Base-by-base conservation (phyloP, 2,113 vertebrate species). In the Anolis sagrei region DNA sequence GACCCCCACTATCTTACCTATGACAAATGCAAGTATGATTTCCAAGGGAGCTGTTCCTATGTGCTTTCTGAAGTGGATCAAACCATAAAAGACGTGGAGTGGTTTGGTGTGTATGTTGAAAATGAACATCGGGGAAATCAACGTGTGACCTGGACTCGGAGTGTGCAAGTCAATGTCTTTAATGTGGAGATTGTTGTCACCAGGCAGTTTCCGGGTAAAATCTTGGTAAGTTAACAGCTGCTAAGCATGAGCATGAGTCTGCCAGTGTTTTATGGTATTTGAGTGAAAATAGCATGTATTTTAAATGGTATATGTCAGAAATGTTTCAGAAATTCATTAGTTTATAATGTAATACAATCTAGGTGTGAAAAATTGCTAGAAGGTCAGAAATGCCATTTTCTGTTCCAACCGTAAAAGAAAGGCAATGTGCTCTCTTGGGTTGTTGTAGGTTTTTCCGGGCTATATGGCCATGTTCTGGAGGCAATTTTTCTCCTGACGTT, bases 11-110 rank as follows among this genome's bases (percentile, higher is more conserved):
- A 97, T 27, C 83, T 94, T 87, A 97, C 94, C 75, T 98, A 96
- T 62, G 97, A 98, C 44, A 95, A 96, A 13, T 88, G 89, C 75
- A 93, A 94, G 86, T 97, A 93, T 11, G 79, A 97, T 91, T 98
- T 97, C 93, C 97, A 97, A 89, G 97, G 97, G 74, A 96, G 95
- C 74, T 98, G 97, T 87, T 94, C 91, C 0, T 97, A 98, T 54
- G 90, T 94, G 87, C 80, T 94, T 44, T 32, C 75, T 0, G 94
- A 93, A 2, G 83, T 91, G 0, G 88, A 82, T 58, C 76, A 91
- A 2, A 94, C 95, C 3, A 8, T 89, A 1, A 1, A 85, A 0
- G 88, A 81, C 1, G 89, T 97, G n/a, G 88, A 91, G 2, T 82
- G 91, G 32, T 98, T 97, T 85, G 88, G 91, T 4, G 76, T 98